phyloP scores from a whole-genome alignment of 2,888 invertebrate species.

The Dynastes grantii region DNA sequence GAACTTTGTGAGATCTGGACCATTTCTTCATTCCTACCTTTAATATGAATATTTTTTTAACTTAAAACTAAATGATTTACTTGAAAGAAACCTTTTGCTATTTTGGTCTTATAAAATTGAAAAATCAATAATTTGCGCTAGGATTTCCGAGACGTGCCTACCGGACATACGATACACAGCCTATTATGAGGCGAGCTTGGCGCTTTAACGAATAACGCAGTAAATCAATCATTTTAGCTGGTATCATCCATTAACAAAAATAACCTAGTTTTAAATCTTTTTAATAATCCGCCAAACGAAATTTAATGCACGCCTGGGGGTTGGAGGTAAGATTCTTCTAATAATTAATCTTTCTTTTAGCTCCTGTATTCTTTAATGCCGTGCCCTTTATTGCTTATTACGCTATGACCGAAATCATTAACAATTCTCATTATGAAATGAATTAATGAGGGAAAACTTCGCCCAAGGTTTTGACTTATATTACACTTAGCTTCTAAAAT shows the following conservation, averaged over 20 bases:
- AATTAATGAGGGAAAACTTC: conserved; percentile 15
- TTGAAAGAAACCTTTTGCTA: too few species aligned
- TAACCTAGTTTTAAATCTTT: conserved; percentile 35
- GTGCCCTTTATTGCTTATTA: conserved; percentile 26
- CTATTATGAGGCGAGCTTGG: conserved; percentile 21
- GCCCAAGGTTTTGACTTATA: background rate
- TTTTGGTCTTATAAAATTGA: background rate
- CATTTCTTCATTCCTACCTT: too few species aligned
- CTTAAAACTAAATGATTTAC: too few species aligned
- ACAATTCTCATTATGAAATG: conserved; percentile 36
- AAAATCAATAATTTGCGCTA: background rate
- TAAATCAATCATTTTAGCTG: conserved; percentile 43
- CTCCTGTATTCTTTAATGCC: conserved; percentile 4
- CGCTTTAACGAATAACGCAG: background rate
- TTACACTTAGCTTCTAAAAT: background rate
- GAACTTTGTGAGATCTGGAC: too few species aligned
- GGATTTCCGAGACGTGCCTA: background rate
- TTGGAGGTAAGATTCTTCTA: conserved; percentile 4
- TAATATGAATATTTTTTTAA: too few species aligned
- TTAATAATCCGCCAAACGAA: conserved; percentile 49
- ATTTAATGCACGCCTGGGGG: conserved; percentile 47
- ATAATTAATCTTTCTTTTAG: conserved; percentile 47
- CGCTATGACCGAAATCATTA: conserved; percentile 26
- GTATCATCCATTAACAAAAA: conserved; percentile 43
- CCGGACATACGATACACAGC: background rate